phyloP scores from a whole-genome alignment of 1,140 invertebrate species.

The Acromyrmex heyeri region DNA sequence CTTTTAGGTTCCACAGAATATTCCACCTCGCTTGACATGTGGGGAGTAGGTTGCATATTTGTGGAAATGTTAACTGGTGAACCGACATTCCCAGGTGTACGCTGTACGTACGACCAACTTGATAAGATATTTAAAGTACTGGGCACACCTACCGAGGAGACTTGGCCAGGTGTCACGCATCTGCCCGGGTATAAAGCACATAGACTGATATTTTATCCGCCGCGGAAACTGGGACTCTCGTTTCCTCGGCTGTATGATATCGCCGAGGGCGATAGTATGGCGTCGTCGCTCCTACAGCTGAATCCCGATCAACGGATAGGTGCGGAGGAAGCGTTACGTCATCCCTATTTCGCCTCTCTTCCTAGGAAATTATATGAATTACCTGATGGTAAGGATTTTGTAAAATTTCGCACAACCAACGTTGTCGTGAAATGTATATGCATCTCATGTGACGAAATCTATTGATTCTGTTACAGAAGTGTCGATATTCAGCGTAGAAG shows the following conservation, averaged over 20 bases:
- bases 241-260: slow-evolving; percentile 96
- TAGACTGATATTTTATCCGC: slow-evolving; percentile 92
- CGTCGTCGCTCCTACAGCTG: slow-evolving; percentile 94
- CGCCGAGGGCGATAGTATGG: slow-evolving; percentile 95
- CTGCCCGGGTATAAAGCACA: slow-evolving; percentile 95
- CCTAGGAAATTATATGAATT: slow-evolving; percentile 96
- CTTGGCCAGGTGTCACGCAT: slow-evolving; percentile 95
- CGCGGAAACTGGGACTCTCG: slow-evolving; percentile 93
- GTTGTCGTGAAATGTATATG: background rate
- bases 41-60: slow-evolving; percentile 99
- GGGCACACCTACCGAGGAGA: slow-evolving; percentile 96
- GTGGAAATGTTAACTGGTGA: slow-evolving; percentile 99
- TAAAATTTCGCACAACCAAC: background rate
- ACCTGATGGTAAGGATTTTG: slow-evolving; percentile 92
- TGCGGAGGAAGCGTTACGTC: slow-evolving; percentile 94
- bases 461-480: slow-evolving; percentile 90
- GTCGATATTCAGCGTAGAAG: slow-evolving; percentile 97
- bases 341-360: slow-evolving; percentile 96
- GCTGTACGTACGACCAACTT: slow-evolving; percentile 98
- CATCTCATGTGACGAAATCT: slow-evolving; percentile 21
- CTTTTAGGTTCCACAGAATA: slow-evolving; percentile 98
- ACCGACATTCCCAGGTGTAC: slow-evolving; percentile 97
- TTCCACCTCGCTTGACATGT: slow-evolving; percentile 97
- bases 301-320: slow-evolving; percentile 95
- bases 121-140: slow-evolving; percentile 98